phyloP scores from a whole-genome alignment of 2,113 vertebrate genomes.

The Oxyruncus cristatus region DNA sequence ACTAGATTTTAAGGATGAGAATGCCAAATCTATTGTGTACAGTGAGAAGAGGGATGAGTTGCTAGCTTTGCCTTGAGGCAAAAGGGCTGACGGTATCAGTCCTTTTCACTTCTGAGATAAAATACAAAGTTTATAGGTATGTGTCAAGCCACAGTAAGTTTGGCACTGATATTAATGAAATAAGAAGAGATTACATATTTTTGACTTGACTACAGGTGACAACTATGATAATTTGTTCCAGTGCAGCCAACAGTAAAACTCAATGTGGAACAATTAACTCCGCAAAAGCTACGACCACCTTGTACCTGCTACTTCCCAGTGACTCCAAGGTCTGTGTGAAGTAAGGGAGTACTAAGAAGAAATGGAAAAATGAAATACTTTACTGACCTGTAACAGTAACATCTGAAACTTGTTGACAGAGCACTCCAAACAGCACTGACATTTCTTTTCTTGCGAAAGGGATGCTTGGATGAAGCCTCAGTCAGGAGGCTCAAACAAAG shows the following conservation, averaged over 20 bases:
- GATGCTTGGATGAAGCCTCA: not conserved
- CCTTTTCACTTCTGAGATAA: not conserved
- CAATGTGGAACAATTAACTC: not conserved
- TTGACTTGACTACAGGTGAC: not conserved
- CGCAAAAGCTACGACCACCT: not conserved
- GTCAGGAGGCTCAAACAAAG: not conserved
- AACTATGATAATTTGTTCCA: not conserved
- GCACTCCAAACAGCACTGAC: not conserved
- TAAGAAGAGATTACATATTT: not conserved
- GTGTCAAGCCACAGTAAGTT: not conserved
- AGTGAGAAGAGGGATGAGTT: not conserved
- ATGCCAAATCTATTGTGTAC: not conserved
- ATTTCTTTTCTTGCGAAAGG: not conserved
- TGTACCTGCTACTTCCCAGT: not conserved
- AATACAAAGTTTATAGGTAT: not conserved
- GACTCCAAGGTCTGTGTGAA: not conserved
- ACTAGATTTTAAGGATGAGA: not conserved
- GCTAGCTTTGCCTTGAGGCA: not conserved
- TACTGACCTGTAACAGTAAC: not conserved
- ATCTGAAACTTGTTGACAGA: not conserved
- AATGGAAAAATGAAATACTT: not conserved
- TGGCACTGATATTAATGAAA: not conserved
- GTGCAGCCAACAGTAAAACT: not conserved
- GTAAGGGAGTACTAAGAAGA: not conserved
- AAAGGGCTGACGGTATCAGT: not conserved